Evolutionary conservation across 92 coral and sea anemone species (phyloP), one percentile per base, ranked within the genome.

Genomic region (Parazoanthus atlanticus): DNA sequence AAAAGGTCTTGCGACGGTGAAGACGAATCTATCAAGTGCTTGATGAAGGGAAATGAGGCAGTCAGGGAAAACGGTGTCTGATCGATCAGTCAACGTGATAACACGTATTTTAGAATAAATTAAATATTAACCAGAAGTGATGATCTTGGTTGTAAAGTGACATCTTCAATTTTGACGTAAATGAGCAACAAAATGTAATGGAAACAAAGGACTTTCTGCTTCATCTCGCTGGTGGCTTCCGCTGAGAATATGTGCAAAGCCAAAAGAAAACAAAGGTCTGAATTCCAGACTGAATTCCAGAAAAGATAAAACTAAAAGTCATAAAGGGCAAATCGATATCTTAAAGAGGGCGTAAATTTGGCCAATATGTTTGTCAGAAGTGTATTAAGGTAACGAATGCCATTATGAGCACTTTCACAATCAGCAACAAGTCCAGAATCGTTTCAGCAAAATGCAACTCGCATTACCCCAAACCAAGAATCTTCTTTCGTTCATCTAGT

Each of bases 91-190:
- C 84, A 80, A 79, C 56, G 69, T 56, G 84, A 78, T 46, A 46
- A 43, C 82, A 72, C 76, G n/a, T 30, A 94, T 90, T n/a, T 92
- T 91, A 82, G 98, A 95, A 95, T 95, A 95, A 91, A 93, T 95
- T 95, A 95, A 86, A 92, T 89, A 93, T 95, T 93, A 90, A 92
- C 93, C 77, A 86, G 77, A 72, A 84, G 54, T 72, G 85, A 80
- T 78, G 28, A 71, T 67, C 91, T 86, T 88, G 89, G 72, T 84
- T 28, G 77, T 15, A 19, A 67, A 61, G 77, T n/a, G 70, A 66
- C 36, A 6, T 82, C 29, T 75, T 41, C 40, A 75, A 36, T 11
- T 75, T 75, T 75, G 52, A 75, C 79, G 79, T 74, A 34, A 75
- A 21, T 32, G 9, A 41, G 34, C 6, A 4, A 36, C 19, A 46